Base-by-base conservation (phyloP, 1,140 invertebrate species). In the Melitaea cinxia region DNA sequence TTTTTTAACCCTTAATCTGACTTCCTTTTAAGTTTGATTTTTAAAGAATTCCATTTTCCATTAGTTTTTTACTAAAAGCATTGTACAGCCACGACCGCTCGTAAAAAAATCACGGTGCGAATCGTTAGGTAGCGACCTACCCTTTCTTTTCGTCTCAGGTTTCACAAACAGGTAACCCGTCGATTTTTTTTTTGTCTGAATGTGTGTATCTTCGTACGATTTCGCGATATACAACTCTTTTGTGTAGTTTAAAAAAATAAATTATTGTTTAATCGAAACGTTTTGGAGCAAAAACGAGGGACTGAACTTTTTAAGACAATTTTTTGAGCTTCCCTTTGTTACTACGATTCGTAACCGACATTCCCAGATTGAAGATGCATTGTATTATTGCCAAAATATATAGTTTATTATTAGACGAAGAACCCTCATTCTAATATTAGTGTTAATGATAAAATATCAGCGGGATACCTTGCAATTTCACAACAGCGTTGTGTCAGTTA, bases 171-270 rank as follows among this genome's bases (percentile, higher is more conserved):
- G 88, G 88, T 91, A 91, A 87, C 58, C 14, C 37, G 70, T 82
- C 68, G 70, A 83, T 78, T 59, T 91, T 89, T n/a, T n/a, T 39
- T 90, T 91, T 89, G 71, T 71, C 39, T 55, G 47, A 42, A 19
- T 75, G 65, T 68, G 67, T 74, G 67, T 76, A 80, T 81, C 78
- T 86, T 88, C 88, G 82, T 86, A 75, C 77, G 75, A 77, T 73
- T 82, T 84, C 70, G 85, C 85, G 82, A 88, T 85, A 84, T 85
- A 77, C 77, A 90, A 90, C 83, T 90, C 83, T 88, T 89, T 82
- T 75, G 65, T 72, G 62, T 70, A 77, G 39, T 73, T 76, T 55
- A 65, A 78, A 82, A 86, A 84, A 80, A 57, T 69, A 73, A 82
- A 84, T 81, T 78, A 81, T 85, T 84, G 83, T 86, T 88, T 81